phyloP scores from a whole-genome alignment of 2,113 vertebrate species.

The Synchiropus splendidus region DNA sequence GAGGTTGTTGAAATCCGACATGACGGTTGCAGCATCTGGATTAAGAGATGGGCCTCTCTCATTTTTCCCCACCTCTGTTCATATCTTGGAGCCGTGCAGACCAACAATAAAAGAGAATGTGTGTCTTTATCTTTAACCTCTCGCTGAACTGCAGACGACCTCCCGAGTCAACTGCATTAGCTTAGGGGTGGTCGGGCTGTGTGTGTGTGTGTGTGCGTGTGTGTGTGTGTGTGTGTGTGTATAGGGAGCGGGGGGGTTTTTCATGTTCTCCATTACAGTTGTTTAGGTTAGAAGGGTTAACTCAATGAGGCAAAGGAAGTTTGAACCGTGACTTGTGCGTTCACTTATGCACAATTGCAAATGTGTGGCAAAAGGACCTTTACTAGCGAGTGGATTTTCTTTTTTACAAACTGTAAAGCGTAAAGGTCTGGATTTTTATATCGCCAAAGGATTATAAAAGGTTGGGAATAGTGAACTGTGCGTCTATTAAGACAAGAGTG shows the following conservation, averaged over 20 bases:
- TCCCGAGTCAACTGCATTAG: slow-evolving; percentile 64
- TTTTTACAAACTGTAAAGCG: slow-evolving; percentile 35
- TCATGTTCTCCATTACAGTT: slow-evolving; percentile 59
- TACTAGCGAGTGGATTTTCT: not conserved
- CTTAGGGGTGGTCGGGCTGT: slow-evolving; percentile 55
- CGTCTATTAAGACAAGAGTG: too few relatives aligned
- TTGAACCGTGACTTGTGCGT: slow-evolving; percentile 47
- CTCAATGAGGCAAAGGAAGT: slow-evolving; percentile 59
- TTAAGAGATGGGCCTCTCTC: not conserved
- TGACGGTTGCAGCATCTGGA: not conserved
- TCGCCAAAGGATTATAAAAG: too few relatives aligned
- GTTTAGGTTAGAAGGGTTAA: slow-evolving; percentile 63
- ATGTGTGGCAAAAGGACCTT: slow-evolving; percentile 11
- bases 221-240: slow-evolving; percentile 15
- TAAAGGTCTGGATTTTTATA: too few relatives aligned
- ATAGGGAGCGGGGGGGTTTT: slow-evolving; percentile 23
- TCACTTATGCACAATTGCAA: slow-evolving; percentile 41
- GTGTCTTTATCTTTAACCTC: slow-evolving; percentile 58
- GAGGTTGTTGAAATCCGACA: slow-evolving; percentile 21
- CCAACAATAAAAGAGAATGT: slow-evolving; percentile 28
- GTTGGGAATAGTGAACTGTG: too few relatives aligned
- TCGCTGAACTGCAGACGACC: slow-evolving; percentile 65
- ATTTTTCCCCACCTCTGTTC: slow-evolving; percentile 7
- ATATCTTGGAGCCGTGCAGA: slow-evolving; percentile 17
- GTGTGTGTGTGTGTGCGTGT: slow-evolving; percentile 18